Evolutionary conservation across 2,113 vertebrate species (phyloP), one percentile per base, ranked within the genome.

Genomic region (Rhipidura dahli): DNA sequence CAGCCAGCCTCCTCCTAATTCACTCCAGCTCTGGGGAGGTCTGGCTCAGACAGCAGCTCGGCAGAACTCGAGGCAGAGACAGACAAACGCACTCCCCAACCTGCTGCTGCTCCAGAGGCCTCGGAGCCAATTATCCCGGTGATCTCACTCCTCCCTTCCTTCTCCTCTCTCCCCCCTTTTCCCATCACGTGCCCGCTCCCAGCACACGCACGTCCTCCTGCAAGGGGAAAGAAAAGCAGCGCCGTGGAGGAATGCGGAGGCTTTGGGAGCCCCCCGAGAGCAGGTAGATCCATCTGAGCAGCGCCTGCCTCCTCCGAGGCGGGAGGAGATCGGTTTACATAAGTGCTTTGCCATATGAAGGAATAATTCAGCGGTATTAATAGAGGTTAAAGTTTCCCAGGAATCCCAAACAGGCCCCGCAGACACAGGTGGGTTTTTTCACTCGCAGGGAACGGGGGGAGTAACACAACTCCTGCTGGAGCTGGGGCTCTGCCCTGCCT

Each of bases 351-450:
- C 98, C 98, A 99, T 98, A 98, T 98, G 98, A 98, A 98, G 98
- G 98, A 99, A 98, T 99, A 98, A 99, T 99, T 99, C 98, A 97
- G 98, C 93, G 98, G 98, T 98, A 99, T 99, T 99, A 98, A 99
- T 99, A 98, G 98, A 98, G 98, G 97, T 98, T 98, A 98, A 99
- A 98, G 98, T 98, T 98, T 98, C 98, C 98, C 98, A 98, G 98
- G 98, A 98, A 99, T 98, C 97, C 97, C 88, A 97, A 97, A 65
- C 98, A 97, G 97, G 96, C 97, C 97, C 93, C 89, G 96, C 98
- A 98, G 97, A 97, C 98, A 97, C 99, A 99, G 99, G 99, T 99
- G 99, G 98, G 98, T 98, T 98, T 98, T 98, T 98, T 99, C 99
- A 99, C 98, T 98, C 97, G 76, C 98, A 98, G 98, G 98, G 98